A percentile compares a stretch with the other conserved stretches of the same genome.
phyloP scores from a whole-genome alignment of 1,140 invertebrate genomes.

The Halictus rubicundus region DNA sequence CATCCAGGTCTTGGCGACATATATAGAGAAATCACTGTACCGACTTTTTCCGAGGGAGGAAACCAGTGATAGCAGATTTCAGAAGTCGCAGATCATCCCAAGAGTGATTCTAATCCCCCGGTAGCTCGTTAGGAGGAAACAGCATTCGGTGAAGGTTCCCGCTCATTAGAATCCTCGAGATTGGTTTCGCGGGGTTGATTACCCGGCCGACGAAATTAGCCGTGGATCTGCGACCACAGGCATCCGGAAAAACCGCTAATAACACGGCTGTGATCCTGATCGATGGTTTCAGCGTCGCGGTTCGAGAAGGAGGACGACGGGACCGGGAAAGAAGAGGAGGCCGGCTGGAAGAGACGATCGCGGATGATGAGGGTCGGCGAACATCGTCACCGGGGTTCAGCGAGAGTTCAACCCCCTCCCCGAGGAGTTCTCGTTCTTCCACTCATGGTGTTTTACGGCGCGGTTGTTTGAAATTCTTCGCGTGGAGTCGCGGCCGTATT shows the following conservation, averaged over 20 bases:
- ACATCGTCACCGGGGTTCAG: conserved; percentile 2
- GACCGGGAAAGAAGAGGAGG: background rate
- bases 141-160: too few relatives aligned
- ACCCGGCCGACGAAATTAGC: conserved; percentile 6
- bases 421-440: conserved; percentile 26
- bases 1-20: too few relatives aligned
- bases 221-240: background rate
- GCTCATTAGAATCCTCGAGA: too few relatives aligned
- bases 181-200: background rate
- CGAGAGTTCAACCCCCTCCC: background rate
- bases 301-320: background rate
- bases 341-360: too few relatives aligned
- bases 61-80: too few relatives aligned
- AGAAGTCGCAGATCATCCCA: too few relatives aligned
- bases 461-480: conserved; percentile 65
- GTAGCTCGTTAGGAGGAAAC: too few relatives aligned
- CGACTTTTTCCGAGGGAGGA: too few relatives aligned
- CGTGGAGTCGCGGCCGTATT: conserved; percentile 59
- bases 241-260: conserved; percentile 24
- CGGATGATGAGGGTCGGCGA: background rate
- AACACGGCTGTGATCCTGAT: conserved; percentile 24
- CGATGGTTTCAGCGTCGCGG: conserved; percentile 29
- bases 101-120: too few relatives aligned
- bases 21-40: too few relatives aligned
- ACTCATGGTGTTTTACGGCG: conserved; percentile 56